Evolutionary conservation across 2,797 vertebrate species (phyloP).

Genomic region (Mionectes olivaceus): DNA sequence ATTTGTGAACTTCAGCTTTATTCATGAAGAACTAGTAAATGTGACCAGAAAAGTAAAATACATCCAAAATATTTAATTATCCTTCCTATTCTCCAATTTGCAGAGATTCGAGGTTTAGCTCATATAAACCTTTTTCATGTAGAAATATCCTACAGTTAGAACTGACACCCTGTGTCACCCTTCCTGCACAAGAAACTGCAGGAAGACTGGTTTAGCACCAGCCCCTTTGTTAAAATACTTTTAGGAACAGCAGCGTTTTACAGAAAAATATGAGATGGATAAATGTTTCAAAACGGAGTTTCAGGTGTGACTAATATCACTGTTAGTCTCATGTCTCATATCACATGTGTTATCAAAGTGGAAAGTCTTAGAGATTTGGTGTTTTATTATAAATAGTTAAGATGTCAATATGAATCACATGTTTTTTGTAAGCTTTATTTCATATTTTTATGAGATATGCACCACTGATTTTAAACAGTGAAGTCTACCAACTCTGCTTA

Average conservation of each 20-base stretch:
- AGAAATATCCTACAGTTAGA: not conserved
- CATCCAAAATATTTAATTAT: not conserved
- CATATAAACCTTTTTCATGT: not conserved
- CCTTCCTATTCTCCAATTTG: not conserved
- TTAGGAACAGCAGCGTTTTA: not conserved
- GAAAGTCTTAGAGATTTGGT: not conserved
- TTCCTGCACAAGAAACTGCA: not conserved
- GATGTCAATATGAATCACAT: not conserved
- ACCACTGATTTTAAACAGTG: not conserved
- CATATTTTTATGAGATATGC: not conserved
- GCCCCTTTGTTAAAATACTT: not conserved
- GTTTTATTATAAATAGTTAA: not conserved
- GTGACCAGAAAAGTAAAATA: not conserved
- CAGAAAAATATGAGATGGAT: not conserved
- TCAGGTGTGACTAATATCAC: not conserved
- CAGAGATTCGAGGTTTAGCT: not conserved
- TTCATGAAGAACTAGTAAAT: not conserved
- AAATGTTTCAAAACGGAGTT: not conserved
- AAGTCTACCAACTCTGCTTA: not conserved
- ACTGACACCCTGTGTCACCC: not conserved
- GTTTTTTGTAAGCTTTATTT: not conserved
- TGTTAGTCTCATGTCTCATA: not conserved
- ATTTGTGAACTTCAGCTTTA: not conserved
- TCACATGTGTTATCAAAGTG: not conserved
- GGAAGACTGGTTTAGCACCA: not conserved